Conservation (phyloP, 1,140 invertebrate species). For the Pogonognathellus flavescens region DNA sequence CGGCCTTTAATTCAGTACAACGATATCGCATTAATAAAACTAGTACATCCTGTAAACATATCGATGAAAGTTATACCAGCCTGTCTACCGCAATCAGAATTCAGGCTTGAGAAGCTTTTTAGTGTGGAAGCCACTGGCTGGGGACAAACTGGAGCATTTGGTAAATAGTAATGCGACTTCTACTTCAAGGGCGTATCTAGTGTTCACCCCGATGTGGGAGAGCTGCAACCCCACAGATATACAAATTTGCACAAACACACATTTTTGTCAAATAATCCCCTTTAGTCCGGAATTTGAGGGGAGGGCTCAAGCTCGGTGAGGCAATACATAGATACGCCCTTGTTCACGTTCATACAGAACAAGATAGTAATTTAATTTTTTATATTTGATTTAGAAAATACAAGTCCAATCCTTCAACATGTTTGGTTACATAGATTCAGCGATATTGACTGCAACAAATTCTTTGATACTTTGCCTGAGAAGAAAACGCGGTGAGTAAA, state of each 20-base stretch:
- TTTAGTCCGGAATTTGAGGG: too few species aligned
- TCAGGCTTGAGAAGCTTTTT: conserved; percentile 54
- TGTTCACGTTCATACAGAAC: too few species aligned
- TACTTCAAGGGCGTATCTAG: too few species aligned
- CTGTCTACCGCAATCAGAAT: conserved; percentile 73
- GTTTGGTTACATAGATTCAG: neutral
- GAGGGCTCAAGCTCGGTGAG: too few species aligned
- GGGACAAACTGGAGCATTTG: conserved; percentile 68
- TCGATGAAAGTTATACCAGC: conserved; percentile 72
- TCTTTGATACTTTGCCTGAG: conserved; percentile 53
- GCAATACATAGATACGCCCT: too few species aligned
- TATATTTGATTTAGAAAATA: conserved; percentile 1
- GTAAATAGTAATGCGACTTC: neutral
- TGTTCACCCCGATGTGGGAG: too few species aligned
- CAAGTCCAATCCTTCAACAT: conserved; percentile 59
- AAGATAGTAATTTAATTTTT: neutral
- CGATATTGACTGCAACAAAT: neutral
- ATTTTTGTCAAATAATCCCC: too few species aligned
- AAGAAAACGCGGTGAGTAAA: conserved; percentile 68
- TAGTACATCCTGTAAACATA: conserved; percentile 71
- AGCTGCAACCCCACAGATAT: too few species aligned
- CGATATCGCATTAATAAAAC: conserved; percentile 75
- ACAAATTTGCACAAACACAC: too few species aligned
- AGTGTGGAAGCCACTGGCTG: conserved; percentile 68
- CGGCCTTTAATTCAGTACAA: too few species aligned